Conservation (phyloP, 2,113 vertebrate genomes). For the Phalacrocorax carbo region DNA sequence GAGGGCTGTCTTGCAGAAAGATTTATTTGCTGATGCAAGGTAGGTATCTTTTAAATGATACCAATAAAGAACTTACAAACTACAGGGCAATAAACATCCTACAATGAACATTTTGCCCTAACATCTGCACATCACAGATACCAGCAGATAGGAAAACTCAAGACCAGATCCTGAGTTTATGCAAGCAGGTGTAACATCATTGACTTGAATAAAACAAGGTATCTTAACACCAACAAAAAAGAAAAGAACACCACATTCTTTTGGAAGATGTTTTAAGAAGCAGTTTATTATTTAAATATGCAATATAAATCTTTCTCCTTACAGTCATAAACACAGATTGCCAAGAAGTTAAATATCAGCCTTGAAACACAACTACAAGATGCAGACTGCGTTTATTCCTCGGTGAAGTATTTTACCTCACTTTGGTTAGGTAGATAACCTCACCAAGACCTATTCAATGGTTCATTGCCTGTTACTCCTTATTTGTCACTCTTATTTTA, state of each 20-base stretch:
- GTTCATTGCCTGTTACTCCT: neutral
- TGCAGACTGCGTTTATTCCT: neutral
- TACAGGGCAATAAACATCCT: neutral
- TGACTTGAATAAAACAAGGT: neutral
- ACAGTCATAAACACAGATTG: neutral
- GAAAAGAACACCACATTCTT: neutral
- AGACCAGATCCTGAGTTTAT: neutral
- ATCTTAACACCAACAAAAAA: neutral
- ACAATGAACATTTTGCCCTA: neutral
- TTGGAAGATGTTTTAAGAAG: neutral
- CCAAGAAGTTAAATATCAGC: neutral
- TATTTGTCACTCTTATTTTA: neutral
- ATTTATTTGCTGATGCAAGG: neutral
- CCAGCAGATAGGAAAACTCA: neutral
- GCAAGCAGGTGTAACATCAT: neutral
- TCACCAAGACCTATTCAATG: neutral
- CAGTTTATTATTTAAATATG: neutral
- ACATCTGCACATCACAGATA: neutral
- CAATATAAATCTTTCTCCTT: slow-evolving; percentile 2
- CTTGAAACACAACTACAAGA: neutral
- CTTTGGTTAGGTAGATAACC: neutral
- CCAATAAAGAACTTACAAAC: neutral
- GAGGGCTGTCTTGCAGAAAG: neutral
- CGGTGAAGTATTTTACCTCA: neutral
- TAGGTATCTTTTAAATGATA: neutral